Evolutionary conservation across 2,797 vertebrate species (phyloP).

Genomic region (Limnodromus scolopaceus): DNA sequence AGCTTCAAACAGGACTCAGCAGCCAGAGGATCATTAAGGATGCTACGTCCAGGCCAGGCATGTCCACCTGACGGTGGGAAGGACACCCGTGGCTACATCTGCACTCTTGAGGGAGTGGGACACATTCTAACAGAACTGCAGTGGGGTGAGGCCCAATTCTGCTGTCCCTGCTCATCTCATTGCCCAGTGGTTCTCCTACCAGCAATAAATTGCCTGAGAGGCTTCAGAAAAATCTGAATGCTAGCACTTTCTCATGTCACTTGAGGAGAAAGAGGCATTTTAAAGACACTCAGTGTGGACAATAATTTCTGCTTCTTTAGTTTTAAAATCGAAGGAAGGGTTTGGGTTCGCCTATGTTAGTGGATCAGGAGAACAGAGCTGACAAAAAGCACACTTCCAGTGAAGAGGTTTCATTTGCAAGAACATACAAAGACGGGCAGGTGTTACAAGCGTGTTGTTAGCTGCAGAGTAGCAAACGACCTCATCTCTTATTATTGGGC

Average conservation of each 20-base stretch:
- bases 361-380: not conserved
- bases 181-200: not conserved
- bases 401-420: not conserved
- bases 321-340: not conserved
- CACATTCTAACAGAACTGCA: not conserved
- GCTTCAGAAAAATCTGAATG: not conserved
- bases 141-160: not conserved
- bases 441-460: not conserved
- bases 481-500: not conserved
- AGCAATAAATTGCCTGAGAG: not conserved
- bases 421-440: not conserved
- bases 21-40: not conserved
- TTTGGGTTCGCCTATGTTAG: not conserved
- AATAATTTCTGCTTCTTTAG: not conserved
- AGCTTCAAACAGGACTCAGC: constrained; percentile 18
- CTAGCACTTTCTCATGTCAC: not conserved
- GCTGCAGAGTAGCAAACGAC: not conserved
- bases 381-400: not conserved
- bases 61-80: not conserved
- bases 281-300: not conserved
- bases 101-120: not conserved
- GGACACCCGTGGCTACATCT: not conserved
- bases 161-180: not conserved
- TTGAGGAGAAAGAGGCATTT: not conserved
- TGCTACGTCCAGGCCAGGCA: not conserved